A percentile compares a stretch with the other conserved stretches of the same genome.
Conservation (phyloP, 2,113 vertebrate species). For the Oophaga pumilio region DNA sequence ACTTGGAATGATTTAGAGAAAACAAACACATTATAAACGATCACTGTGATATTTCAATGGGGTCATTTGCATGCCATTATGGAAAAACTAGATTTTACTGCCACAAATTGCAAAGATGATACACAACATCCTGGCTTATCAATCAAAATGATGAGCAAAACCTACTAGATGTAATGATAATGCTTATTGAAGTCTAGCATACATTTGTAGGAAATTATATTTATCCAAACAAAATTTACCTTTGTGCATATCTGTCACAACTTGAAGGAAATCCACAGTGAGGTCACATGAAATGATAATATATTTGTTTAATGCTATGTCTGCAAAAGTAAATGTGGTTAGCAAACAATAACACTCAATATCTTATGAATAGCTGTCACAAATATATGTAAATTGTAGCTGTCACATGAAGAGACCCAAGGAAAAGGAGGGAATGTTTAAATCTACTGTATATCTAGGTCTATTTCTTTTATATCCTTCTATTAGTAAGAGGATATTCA, state of each 20-base stretch:
- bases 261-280: neutral
- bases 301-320: neutral
- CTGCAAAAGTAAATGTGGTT: neutral
- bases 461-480: too few species aligned
- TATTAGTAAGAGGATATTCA: too few species aligned
- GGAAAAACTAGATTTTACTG: constrained; percentile 47
- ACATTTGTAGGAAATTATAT: neutral
- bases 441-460: neutral
- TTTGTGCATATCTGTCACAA: neutral
- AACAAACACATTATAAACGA: constrained; percentile 38
- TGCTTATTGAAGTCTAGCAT: constrained; percentile 3
- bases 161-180: constrained; percentile 19
- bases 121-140: constrained; percentile 25
- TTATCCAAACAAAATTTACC: constrained; percentile 18
- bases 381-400: neutral
- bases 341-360: neutral
- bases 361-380: neutral
- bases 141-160: constrained; percentile 20
- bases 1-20: constrained; percentile 16
- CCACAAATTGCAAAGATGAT: constrained; percentile 37
- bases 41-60: constrained; percentile 30
- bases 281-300: neutral
- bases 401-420: neutral
- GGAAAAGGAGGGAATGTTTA: neutral
- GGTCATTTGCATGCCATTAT: constrained; percentile 41